Evolutionary conservation across 2,113 vertebrate species (phyloP).

Genomic region (Clinocottus analis): DNA sequence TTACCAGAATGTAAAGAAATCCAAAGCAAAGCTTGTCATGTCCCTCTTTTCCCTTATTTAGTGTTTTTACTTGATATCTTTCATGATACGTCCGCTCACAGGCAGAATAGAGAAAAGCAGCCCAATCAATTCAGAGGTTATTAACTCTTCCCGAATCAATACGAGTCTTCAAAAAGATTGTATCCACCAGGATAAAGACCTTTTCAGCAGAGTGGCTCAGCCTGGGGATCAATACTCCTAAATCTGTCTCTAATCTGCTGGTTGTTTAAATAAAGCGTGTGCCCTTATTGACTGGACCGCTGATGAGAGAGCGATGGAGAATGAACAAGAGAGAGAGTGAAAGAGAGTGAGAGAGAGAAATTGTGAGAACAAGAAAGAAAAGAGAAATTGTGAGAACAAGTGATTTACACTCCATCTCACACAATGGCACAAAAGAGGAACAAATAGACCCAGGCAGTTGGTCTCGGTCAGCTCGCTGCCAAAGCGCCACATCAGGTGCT

Average conservation of each 20-base stretch:
- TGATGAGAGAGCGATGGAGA: constrained; percentile 9
- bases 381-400: constrained; percentile 34
- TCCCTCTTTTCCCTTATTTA: background rate
- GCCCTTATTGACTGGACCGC: constrained; percentile 33
- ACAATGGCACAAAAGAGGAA: constrained; percentile 47
- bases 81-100: background rate
- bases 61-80: background rate
- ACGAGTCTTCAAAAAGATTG: constrained; percentile 28
- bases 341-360: background rate
- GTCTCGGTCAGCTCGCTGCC: constrained; percentile 19
- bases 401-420: constrained; percentile 38
- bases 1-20: constrained; percentile 14
- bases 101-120: background rate
- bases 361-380: background rate
- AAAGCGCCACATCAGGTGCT: constrained; percentile 33
- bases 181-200: constrained; percentile 33
- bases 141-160: constrained; percentile 50
- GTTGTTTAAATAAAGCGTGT: constrained; percentile 50
- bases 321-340: background rate
- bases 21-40: background rate
- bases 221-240: constrained; percentile 32
- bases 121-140: constrained; percentile 30
- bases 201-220: constrained; percentile 41
- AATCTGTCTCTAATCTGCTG: constrained; percentile 52
- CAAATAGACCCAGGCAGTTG: constrained; percentile 48